Conservation (phyloP, 2,113 vertebrate genomes). For the Irena cyanogastra region DNA sequence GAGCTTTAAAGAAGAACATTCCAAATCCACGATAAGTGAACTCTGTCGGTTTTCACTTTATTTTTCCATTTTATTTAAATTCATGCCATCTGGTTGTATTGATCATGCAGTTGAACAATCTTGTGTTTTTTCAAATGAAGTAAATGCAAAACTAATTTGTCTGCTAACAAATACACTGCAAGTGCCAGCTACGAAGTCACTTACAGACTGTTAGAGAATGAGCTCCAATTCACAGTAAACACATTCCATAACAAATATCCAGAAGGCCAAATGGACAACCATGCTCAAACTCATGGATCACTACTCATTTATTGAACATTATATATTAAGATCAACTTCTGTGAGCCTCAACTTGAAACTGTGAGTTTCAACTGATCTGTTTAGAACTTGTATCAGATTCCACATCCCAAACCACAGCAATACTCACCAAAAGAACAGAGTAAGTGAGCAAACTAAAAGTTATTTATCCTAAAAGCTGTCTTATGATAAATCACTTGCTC, state of each 20-base stretch:
- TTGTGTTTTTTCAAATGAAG: neutral
- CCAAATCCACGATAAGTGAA: neutral
- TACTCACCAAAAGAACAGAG: rapidly evolving
- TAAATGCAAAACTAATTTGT: neutral
- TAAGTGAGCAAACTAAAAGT: neutral
- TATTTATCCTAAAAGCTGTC: neutral
- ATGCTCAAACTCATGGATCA: neutral
- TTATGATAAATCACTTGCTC: neutral
- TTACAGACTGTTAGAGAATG: neutral
- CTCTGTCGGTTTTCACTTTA: neutral
- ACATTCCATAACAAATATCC: neutral
- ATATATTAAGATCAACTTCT: neutral
- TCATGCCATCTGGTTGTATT: neutral
- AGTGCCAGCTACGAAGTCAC: neutral
- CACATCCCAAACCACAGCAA: neutral
- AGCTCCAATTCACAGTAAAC: neutral
- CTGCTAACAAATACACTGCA: neutral
- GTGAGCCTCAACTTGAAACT: neutral
- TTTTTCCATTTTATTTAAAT: constrained; percentile 1
- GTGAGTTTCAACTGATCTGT: neutral
- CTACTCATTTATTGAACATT: neutral
- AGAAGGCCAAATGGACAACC: neutral
- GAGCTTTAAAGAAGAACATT: neutral
- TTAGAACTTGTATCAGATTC: neutral
- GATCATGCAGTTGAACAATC: neutral